Evolutionary conservation across 2,888 invertebrate genomes (phyloP), one percentile per base, ranked within the genome.

Genomic region (Drosophila multiciliata): DNA sequence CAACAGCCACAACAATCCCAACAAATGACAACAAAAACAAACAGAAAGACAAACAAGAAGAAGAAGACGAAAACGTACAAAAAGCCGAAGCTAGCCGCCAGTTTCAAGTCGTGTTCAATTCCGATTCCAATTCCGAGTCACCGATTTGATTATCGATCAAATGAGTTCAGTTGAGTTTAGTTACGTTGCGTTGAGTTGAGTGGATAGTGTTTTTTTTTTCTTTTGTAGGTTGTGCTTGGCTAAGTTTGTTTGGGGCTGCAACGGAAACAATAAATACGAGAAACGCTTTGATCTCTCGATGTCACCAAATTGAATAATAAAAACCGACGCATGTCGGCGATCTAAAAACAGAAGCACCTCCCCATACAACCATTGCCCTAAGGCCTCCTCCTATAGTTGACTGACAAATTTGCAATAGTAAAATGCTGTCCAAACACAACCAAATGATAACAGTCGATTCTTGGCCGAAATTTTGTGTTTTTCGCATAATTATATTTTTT

Each of bases 191-290:
- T 42, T 38, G 17, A 66, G 26, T 42, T 53, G 57, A 36, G n/a
- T 40, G 57, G 53, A 54, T 54, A 61, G 50, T 61, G 54, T 53
- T 29, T 40, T 11, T 33, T 6, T 40, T 40, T 35, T 45, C 35
- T 38, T 20, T 32, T 57, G 15, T 67, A 33, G 38, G 5, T 64
- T 53, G 48, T 17, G 12, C 48, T 55, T 12, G 55, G 38, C 38
- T 54, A 26, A 36, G 36, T 54, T 57, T 55, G 64, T 68, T 62
- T 66, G 32, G 55, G 29, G 17, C 48, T 64, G 63, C 61, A 81
- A 66, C 84, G 87, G 88, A 87, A 87, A 62, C 66, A 75, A 88
- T 78, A 87, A 83, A 87, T 83, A 79, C 63, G 76, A 33, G 65
- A 67, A 77, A 52, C 75, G 75, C 78, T 78, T 78, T 78, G 78